These are phyloP conservation scores for Mercenaria mercenaria DNA, from an alignment of 1,140 invertebrate species.

Conservation along the genomic window DNA sequence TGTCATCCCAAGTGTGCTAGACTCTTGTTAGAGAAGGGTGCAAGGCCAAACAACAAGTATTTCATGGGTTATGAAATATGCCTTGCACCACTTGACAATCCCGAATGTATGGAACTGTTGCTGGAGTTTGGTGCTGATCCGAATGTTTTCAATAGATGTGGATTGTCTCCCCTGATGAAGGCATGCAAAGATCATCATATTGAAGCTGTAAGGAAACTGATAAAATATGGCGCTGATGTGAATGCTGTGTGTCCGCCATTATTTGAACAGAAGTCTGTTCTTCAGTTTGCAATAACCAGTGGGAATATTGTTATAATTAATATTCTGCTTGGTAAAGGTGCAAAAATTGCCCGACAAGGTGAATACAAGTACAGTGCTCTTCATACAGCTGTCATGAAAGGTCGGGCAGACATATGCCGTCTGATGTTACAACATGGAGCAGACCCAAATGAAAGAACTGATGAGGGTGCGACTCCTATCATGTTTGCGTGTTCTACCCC, in stretches of 20 bases:
- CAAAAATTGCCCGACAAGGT: constrained; percentile 89
- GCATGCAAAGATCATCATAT: constrained; percentile 81
- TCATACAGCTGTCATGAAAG: constrained; percentile 91
- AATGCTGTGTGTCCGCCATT: constrained; percentile 84
- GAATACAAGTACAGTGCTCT: constrained; percentile 93
- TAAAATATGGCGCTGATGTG: constrained; percentile 94
- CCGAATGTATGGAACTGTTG: constrained; percentile 93
- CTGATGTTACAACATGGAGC: constrained; percentile 89
- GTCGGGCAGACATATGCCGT: constrained; percentile 88
- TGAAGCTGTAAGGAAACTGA: constrained; percentile 90
- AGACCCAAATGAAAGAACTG: constrained; percentile 88
- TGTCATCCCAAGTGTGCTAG: constrained; percentile 92
- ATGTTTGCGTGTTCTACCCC: constrained; percentile 95
- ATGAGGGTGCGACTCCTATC: constrained; percentile 92
- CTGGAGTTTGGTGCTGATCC: constrained; percentile 94
- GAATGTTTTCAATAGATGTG: constrained; percentile 91
- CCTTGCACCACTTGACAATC: constrained; percentile 90
- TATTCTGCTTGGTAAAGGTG: constrained; percentile 91
- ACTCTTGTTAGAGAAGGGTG: constrained; percentile 90
- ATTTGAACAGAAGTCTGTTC: constrained; percentile 88
- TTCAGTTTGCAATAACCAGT: constrained; percentile 95
- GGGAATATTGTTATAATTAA: constrained; percentile 92
- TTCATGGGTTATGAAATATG: constrained; percentile 97
- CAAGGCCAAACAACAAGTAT: constrained; percentile 88
- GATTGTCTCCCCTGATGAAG: constrained; percentile 94